phyloP scores from a whole-genome alignment of 1,140 invertebrate species.

The Anoplophora glabripennis region DNA sequence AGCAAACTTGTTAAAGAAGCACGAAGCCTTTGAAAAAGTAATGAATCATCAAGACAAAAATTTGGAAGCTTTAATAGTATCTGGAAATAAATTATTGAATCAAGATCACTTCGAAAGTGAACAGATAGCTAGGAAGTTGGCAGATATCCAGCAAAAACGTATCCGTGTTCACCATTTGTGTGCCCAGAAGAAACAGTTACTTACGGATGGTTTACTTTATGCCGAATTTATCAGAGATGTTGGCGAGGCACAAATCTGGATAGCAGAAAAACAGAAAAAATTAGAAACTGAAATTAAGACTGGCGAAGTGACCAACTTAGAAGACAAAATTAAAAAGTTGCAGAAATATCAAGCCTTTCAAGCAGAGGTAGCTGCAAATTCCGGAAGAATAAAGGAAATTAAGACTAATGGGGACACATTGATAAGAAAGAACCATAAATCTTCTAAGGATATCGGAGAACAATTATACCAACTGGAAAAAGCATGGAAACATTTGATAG shows the following conservation, averaged over 20 bases:
- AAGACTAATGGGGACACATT: conserved; percentile 67
- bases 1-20: conserved; percentile 80
- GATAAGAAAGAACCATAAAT: conserved; percentile 64
- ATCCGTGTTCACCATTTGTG: conserved; percentile 68
- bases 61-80: conserved; percentile 69
- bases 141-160: conserved; percentile 69
- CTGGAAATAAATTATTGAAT: conserved; percentile 86
- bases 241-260: conserved; percentile 85
- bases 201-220: conserved; percentile 80
- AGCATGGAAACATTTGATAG: conserved; percentile 80
- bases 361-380: conserved; percentile 89
- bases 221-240: conserved; percentile 90
- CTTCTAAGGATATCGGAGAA: conserved; percentile 71
- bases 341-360: conserved; percentile 98
- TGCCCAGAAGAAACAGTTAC: conserved; percentile 57
- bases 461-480: conserved; percentile 67
- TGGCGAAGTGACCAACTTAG: conserved; percentile 71
- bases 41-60: conserved; percentile 85
- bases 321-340: conserved; percentile 92
- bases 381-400: conserved; percentile 81
- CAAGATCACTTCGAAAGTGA: conserved; percentile 94
- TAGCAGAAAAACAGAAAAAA: conserved; percentile 90
- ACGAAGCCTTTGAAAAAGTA: conserved; percentile 87
- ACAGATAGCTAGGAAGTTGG: conserved; percentile 71
- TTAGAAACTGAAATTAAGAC: conserved; percentile 70